Conservation (phyloP, 2,888 invertebrate species). For the Polydesmus complanatus region DNA sequence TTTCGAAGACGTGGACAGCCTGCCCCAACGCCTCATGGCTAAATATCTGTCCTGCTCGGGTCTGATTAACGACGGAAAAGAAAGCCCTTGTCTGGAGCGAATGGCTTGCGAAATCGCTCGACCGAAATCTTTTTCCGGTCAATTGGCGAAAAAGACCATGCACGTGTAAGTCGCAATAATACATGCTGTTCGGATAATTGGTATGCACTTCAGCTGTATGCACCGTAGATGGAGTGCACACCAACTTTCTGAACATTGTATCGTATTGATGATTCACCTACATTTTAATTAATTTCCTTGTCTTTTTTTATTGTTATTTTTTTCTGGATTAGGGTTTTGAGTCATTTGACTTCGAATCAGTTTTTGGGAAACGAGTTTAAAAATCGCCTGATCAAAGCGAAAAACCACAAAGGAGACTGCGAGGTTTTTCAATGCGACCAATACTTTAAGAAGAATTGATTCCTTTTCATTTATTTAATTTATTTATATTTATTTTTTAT, state of each 20-base stretch:
- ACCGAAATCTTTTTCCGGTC: neutral
- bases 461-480: no score
- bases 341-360: neutral
- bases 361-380: neutral
- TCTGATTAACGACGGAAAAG: neutral
- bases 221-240: no score
- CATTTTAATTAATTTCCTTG: no score
- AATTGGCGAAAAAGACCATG: neutral
- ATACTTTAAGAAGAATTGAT: neutral
- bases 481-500: no score
- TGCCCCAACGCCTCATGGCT: slow-evolving; percentile 10
- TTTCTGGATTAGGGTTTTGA: neutral
- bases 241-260: no score
- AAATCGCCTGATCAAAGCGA: neutral
- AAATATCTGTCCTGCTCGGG: slow-evolving; percentile 13
- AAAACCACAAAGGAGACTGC: neutral
- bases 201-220: no score
- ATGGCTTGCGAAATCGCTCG: slow-evolving; percentile 6
- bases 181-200: no score
- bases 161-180: neutral
- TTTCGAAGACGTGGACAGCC: slow-evolving; percentile 8
- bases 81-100: slow-evolving; percentile 11
- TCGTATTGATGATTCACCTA: no score
- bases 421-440: neutral
- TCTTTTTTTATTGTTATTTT: neutral